phyloP scores from a whole-genome alignment of 1,140 invertebrate genomes.

The Drosophila subobscura region DNA sequence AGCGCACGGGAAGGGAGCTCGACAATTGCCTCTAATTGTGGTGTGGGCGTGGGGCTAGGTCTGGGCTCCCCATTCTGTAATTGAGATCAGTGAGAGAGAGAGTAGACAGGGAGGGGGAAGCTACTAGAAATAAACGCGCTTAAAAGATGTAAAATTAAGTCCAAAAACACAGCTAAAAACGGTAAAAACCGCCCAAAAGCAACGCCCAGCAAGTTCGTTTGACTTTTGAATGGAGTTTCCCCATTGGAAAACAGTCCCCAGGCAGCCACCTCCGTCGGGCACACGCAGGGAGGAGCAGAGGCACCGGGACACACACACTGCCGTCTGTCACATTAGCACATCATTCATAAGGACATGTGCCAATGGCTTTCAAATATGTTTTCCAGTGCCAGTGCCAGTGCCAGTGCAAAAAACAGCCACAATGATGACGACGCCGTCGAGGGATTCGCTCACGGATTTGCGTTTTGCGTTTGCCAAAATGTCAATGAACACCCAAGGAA shows the following conservation, averaged over 20 bases:
- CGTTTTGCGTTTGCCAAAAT: conserved; percentile 75
- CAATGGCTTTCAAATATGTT: conserved; percentile 71
- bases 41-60: conserved; percentile 11
- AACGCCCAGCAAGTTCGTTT: no score
- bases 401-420: conserved; percentile 2
- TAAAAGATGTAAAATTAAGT: background rate
- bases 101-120: background rate
- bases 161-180: background rate
- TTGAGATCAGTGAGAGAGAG: conserved; percentile 52
- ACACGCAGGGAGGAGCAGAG: no score
- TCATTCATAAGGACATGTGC: conserved; percentile 83
- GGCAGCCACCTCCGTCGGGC: no score
- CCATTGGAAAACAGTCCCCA: no score
- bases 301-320: conserved; percentile 9
- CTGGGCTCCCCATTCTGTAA: conserved; percentile 25
- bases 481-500: conserved; percentile 70
- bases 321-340: conserved; percentile 77
- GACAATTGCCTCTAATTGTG: conserved; percentile 58
- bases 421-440: conserved; percentile 31
- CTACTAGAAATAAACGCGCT: background rate
- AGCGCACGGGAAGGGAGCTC: conserved; percentile 11
- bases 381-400: conserved; percentile 2
- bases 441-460: conserved; percentile 45
- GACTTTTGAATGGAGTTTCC: no score
- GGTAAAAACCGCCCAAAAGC: no score